These are phyloP conservation scores for Hippocampus abdominalis DNA, from an alignment of 2,113 vertebrate genomes.

Conservation along the genomic window DNA sequence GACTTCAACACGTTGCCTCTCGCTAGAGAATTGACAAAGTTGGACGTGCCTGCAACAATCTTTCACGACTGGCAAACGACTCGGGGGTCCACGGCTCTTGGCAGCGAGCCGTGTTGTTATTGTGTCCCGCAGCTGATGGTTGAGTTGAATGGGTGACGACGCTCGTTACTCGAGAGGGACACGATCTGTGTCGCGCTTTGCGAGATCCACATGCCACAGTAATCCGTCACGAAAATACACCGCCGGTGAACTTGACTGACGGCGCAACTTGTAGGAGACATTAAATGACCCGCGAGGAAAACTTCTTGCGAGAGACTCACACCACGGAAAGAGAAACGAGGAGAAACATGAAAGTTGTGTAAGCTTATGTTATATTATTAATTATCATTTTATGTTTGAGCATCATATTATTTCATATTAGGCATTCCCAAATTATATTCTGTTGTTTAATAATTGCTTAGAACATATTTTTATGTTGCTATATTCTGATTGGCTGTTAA, in stretches of 20 bases:
- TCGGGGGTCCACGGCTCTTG: conserved; percentile 19
- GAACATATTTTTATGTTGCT: too few relatives aligned
- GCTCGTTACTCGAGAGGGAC: conserved; percentile 57
- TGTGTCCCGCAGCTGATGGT: conserved; percentile 47
- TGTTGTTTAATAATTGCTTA: too few relatives aligned
- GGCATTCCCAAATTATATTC: too few relatives aligned
- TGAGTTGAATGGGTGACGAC: conserved; percentile 39
- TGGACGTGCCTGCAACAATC: conserved; percentile 42
- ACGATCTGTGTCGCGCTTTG: conserved; percentile 48
- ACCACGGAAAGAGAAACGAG: background rate
- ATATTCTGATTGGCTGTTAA: too few relatives aligned
- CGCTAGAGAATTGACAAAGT: conserved; percentile 32
- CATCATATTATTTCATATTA: too few relatives aligned
- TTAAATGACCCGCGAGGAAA: background rate
- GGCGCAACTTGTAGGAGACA: conserved; percentile 17
- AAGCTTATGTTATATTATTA: too few relatives aligned
- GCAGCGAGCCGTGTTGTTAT: conserved; percentile 37
- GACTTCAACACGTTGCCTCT: conserved; percentile 17
- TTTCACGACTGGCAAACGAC: conserved; percentile 33
- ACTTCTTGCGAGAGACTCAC: background rate
- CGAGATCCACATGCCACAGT: conserved; percentile 56
- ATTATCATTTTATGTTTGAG: too few relatives aligned
- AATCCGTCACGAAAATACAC: conserved; percentile 61
- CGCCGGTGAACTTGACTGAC: conserved; percentile 33
- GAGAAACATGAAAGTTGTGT: too few relatives aligned